Conservation (phyloP, 1,140 invertebrate genomes). For the Cyclina sinensis region DNA sequence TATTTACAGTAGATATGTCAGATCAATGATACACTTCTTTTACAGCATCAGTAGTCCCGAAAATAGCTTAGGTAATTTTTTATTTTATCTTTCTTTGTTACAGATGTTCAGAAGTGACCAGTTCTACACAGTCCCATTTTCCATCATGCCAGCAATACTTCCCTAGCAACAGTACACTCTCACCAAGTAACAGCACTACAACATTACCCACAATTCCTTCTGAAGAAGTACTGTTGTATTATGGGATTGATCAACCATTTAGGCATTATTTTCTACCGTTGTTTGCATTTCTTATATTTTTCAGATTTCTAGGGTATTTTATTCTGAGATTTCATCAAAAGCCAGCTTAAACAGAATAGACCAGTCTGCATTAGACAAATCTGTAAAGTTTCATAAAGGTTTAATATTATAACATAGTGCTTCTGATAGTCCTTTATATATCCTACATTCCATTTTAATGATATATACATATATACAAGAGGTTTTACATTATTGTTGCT, state of each 20-base stretch:
- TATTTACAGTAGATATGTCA: no score
- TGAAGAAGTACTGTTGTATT: constrained; percentile 68
- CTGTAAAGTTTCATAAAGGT: no score
- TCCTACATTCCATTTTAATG: no score
- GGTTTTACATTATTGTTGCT: no score
- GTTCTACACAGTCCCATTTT: constrained; percentile 68
- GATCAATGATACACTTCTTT: no score
- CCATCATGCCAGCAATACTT: neutral
- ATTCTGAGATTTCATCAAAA: constrained; percentile 73
- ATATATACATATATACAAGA: no score
- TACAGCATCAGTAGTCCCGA: no score
- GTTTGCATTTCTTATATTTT: constrained; percentile 71
- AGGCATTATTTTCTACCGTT: constrained; percentile 74
- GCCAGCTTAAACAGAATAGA: constrained; percentile 37
- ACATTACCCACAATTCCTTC: constrained; percentile 66
- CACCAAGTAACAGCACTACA: constrained; percentile 49
- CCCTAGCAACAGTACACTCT: neutral
- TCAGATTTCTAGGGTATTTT: constrained; percentile 73
- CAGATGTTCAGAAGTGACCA: constrained; percentile 66
- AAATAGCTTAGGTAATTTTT: no score
- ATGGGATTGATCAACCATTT: constrained; percentile 65
- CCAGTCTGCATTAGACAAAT: no score
- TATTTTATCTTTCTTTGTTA: constrained; percentile 17
- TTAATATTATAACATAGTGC: no score
- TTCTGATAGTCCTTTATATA: no score